Conservation (phyloP, 2,888 invertebrate species). For the Tortrix viridana region DNA sequence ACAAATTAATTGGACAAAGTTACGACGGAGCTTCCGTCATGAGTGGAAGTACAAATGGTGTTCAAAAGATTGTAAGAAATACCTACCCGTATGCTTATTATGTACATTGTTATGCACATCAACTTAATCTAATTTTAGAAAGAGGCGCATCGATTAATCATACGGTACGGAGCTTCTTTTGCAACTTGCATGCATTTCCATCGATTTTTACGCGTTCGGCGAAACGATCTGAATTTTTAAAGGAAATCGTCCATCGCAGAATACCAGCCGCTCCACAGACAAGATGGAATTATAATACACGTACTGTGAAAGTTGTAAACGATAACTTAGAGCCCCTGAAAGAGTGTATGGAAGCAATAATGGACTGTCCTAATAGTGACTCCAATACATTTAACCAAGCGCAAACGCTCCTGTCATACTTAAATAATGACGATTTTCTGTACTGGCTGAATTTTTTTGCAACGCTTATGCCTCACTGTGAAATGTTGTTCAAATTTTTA, state of each 20-base stretch:
- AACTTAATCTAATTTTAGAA: conserved; percentile 20
- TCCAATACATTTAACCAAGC: conserved; percentile 28
- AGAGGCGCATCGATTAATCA: conserved; percentile 18
- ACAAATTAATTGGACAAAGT: conserved; percentile 25
- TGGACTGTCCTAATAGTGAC: conserved; percentile 15
- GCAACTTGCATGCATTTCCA: conserved; percentile 22
- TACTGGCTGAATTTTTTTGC: conserved; percentile 24
- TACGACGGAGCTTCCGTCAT: conserved; percentile 33
- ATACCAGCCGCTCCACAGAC: conserved; percentile 24
- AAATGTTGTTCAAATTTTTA: too few species aligned
- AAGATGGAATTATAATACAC: conserved; percentile 34
- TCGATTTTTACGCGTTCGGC: conserved; percentile 21
- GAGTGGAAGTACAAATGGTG: conserved; percentile 29
- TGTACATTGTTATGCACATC: conserved; percentile 22
- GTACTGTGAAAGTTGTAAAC: conserved; percentile 24
- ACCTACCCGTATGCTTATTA: conserved; percentile 28
- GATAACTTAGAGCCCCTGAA: conserved; percentile 29
- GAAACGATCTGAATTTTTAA: conserved; percentile 19
- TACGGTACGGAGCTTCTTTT: conserved; percentile 13
- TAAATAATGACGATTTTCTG: conserved; percentile 25
- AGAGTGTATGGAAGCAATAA: conserved; percentile 30
- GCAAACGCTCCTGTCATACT: conserved; percentile 23
- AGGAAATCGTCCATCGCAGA: conserved; percentile 12
- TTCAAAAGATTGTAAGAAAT: conserved; percentile 23
- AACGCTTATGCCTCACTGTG: too few species aligned